phyloP scores from a whole-genome alignment of 2,113 vertebrate genomes.

The Arizona elegans region DNA sequence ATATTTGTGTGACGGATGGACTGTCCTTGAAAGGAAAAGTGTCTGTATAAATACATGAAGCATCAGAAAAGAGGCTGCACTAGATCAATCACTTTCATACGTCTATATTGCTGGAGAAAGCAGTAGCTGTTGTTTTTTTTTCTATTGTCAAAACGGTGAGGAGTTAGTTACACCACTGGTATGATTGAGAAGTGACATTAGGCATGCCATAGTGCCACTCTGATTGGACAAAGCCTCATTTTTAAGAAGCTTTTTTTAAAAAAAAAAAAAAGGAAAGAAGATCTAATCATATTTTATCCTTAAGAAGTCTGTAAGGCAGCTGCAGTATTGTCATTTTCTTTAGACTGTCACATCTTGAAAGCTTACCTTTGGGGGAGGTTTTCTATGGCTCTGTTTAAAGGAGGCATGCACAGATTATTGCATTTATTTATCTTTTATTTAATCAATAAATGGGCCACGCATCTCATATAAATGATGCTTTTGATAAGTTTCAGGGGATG shows the following conservation, averaged over 20 bases:
- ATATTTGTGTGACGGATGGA: background rate
- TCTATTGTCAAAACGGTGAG: background rate
- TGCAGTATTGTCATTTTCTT: background rate
- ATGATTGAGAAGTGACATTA: background rate
- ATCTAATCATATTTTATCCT: background rate
- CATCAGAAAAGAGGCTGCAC: background rate
- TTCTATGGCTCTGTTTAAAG: background rate
- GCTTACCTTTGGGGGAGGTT: background rate
- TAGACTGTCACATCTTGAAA: background rate
- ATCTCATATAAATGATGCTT: background rate
- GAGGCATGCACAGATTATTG: background rate
- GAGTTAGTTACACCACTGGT: background rate
- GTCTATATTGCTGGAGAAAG: background rate
- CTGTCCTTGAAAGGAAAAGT: constrained; percentile 3
- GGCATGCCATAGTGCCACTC: background rate
- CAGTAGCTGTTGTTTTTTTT: background rate
- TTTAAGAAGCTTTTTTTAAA: background rate
- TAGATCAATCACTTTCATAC: background rate
- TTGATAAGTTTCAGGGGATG: background rate
- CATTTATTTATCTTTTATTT: background rate
- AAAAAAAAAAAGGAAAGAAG: background rate
- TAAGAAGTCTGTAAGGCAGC: background rate
- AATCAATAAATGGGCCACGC: background rate
- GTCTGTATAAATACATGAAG: background rate
- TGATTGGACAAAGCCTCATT: background rate